Evolutionary conservation across 2,113 vertebrate species (phyloP), one percentile per base, ranked within the genome.

Genomic region (Poeciliopsis retropinna): DNA sequence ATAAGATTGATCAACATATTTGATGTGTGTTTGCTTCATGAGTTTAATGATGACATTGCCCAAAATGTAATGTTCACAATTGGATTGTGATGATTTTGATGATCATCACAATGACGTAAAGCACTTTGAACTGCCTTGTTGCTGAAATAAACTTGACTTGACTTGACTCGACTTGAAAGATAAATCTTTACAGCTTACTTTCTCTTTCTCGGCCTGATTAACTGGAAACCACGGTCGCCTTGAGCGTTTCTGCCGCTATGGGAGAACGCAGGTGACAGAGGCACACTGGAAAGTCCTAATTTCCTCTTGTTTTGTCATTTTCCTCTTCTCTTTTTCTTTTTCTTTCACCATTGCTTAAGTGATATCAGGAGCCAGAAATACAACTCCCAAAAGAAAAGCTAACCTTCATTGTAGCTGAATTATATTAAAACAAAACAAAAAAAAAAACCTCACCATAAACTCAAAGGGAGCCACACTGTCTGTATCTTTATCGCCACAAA

Each of bases 221-320:
- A n/a, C 10, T 5, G 47, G 29, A 54, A 51, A 54, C 71, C 60
- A 34, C 41, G 5, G 37, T 11, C 1, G 30, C 73, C 67, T 22
- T 17, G 0, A 64, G 80, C 63, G 1, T 63, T 63, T 81, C n/a
- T 19, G 0, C 75, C 1, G 15, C 32, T 34, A 66, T 61, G 61
- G 60, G 64, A 25, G 64, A 41, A 14, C 32, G 34, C 78, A 85
- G 78, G 79, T 86, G 82, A 80, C 73, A 39, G 64, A 83, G 60
- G 54, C 30, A 10, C 68, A 77, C 80, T 75, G 69, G 80, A 88
- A 88, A 87, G 70, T 78, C 83, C 81, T 79, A 79, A 75, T 70
- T 75, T 80, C 37, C 8, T 64, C 27, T 29, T 15, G 60, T 4
- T 65, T 64, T 30, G 54, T 66, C 60, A 17, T 29, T 28, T 14